These are phyloP conservation scores for Drosophila austrosaltans DNA, from an alignment of 2,888 invertebrate species.

Conservation along the genomic window DNA sequence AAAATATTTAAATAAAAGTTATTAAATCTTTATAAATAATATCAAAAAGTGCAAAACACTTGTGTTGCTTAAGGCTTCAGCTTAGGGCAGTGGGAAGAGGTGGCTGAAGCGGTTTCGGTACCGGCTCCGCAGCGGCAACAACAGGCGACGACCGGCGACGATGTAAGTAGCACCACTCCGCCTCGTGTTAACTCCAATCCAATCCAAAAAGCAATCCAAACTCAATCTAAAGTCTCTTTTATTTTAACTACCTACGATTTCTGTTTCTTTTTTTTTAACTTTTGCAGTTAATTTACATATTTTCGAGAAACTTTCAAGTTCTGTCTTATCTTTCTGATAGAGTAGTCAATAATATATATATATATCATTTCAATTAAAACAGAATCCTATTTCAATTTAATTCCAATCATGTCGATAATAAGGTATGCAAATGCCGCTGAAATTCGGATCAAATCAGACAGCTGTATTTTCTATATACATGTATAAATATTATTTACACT, in stretches of 20 bases:
- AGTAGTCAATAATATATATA: no score
- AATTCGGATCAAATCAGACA: no score
- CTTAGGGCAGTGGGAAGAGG: constrained; percentile 67
- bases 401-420: no score
- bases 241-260: constrained; percentile 36
- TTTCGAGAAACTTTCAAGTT: no score
- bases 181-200: constrained; percentile 45
- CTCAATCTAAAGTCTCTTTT: constrained; percentile 22
- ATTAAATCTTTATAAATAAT: constrained; percentile 28
- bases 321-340: no score
- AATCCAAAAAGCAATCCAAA: constrained; percentile 41
- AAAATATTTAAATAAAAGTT: constrained; percentile 22
- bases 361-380: no score
- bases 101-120: constrained; percentile 58
- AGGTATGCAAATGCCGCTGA: no score
- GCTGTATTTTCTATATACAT: no score
- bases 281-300: background rate
- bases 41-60: constrained; percentile 53
- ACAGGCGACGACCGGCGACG: constrained; percentile 68
- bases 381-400: no score
- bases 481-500: no score
- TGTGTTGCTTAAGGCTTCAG: constrained; percentile 70
- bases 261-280: constrained; percentile 17
- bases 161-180: constrained; percentile 63
- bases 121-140: constrained; percentile 64